These are phyloP conservation scores for Drosophila kohkoa DNA, from an alignment of 1,140 invertebrate species.

Conservation along the genomic window DNA sequence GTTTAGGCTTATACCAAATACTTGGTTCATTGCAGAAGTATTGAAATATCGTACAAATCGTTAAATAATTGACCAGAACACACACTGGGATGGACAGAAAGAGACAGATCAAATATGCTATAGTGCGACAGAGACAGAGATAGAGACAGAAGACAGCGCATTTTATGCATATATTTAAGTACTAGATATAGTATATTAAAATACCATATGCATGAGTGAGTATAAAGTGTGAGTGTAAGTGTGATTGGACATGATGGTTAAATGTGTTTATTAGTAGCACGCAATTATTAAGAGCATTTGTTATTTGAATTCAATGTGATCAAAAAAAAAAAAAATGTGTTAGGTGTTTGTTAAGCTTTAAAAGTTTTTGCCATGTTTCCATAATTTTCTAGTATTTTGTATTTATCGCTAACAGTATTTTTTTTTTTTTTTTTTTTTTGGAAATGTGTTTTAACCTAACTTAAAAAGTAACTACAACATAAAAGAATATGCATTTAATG, in stretches of 20 bases:
- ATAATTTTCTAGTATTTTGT: no score
- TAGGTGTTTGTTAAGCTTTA: no score
- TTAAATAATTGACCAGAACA: constrained; percentile 16
- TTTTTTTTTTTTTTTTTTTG: no score
- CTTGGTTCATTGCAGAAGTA: constrained; percentile 13
- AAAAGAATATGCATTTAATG: no score
- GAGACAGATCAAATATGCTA: constrained; percentile 30
- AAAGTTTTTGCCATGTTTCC: no score
- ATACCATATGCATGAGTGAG: constrained; percentile 14
- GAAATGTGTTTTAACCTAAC: no score
- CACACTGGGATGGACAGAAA: constrained; percentile 23
- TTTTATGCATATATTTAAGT: no score
- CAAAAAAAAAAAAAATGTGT: not conserved
- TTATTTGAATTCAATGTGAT: constrained; percentile 4
- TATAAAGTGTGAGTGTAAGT: constrained; percentile 15
- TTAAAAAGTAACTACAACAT: no score
- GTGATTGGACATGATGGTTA: not conserved
- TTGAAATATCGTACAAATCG: constrained; percentile 15
- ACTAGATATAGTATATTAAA: no score
- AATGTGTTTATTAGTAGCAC: constrained; percentile 25
- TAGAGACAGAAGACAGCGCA: constrained; percentile 20
- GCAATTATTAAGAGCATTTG: constrained; percentile 24
- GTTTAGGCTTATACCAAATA: constrained; percentile 71
- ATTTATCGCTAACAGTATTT: no score
- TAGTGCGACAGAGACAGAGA: constrained; percentile 46